phyloP scores from a whole-genome alignment of 1,140 invertebrate species.

The Leptonema lineaticorne region DNA sequence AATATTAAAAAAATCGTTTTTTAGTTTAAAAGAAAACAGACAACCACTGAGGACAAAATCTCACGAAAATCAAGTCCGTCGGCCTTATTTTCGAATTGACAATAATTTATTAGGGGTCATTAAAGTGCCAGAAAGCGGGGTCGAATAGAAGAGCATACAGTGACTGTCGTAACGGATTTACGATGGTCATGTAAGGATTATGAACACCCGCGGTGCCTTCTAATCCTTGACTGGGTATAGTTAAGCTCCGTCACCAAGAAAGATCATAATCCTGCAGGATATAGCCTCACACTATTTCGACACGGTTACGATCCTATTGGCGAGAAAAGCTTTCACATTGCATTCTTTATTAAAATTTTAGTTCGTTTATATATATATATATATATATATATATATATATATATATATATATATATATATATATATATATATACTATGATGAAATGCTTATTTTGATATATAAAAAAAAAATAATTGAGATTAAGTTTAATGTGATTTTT shows the following conservation, averaged over 20 bases:
- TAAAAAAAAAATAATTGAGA: no score
- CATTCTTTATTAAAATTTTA: not conserved
- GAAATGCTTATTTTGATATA: no score
- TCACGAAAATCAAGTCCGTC: not conserved
- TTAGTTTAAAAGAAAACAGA: no score
- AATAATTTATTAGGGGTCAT: conserved; percentile 20
- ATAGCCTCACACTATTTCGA: not conserved
- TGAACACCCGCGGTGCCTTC: conserved; percentile 21
- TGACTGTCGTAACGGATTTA: conserved; percentile 22
- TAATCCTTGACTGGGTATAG: conserved; percentile 17
- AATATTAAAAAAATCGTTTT: no score
- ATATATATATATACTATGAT: no score
- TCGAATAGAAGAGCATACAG: no score
- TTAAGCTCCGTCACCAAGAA: conserved; percentile 22
- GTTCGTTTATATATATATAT: no score
- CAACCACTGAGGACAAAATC: no score
- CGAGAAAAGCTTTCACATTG: conserved; percentile 5
- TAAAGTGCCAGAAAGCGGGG: conserved; percentile 6
- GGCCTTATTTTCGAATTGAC: not conserved
- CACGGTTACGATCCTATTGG: not conserved
- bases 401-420: no score
- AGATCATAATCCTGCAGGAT: conserved; percentile 24
- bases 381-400: no score
- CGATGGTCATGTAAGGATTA: conserved; percentile 26
- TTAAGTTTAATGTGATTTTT: no score